A percentile compares a stretch with the other conserved stretches of the same genome.
Conservation (phyloP, 1,140 invertebrate genomes). For the Hycleus phaleratus region DNA sequence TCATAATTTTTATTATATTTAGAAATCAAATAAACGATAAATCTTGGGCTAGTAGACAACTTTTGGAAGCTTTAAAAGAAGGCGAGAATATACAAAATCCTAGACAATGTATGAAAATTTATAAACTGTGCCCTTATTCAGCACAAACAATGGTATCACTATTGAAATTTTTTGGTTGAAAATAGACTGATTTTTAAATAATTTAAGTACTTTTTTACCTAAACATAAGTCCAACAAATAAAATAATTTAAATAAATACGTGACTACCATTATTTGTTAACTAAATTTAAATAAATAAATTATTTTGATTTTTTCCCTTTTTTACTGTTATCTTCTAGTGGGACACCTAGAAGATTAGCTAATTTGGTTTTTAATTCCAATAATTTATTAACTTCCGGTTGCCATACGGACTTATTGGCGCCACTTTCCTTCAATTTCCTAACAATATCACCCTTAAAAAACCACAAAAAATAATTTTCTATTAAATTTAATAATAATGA, state of each 20-base stretch:
- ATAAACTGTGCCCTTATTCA: constrained; percentile 32
- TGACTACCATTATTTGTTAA: neutral
- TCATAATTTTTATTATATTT: constrained; percentile 2
- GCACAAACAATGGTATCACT: constrained; percentile 27
- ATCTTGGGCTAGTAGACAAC: constrained; percentile 25
- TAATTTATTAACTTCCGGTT: constrained; percentile 64
- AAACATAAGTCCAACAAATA: neutral
- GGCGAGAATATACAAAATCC: constrained; percentile 22
- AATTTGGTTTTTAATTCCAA: constrained; percentile 68
- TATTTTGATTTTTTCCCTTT: constrained; percentile 1
- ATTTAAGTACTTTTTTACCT: neutral
- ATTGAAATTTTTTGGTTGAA: constrained; percentile 24
- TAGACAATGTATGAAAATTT: constrained; percentile 29
- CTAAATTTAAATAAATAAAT: neutral
- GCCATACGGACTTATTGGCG: constrained; percentile 63
- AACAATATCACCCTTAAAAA: constrained; percentile 61
- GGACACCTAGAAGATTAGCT: constrained; percentile 45
- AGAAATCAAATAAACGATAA: constrained; percentile 12
- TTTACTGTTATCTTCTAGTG: constrained; percentile 21
- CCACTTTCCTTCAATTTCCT: constrained; percentile 65
- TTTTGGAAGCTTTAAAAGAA: constrained; percentile 25
- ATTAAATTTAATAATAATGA: constrained; percentile 3
- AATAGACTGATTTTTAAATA: constrained; percentile 4
- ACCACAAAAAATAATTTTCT: neutral
- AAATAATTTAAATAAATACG: neutral